Evolutionary conservation across 2,113 vertebrate genomes (phyloP).

Genomic region (Scopus umbretta): DNA sequence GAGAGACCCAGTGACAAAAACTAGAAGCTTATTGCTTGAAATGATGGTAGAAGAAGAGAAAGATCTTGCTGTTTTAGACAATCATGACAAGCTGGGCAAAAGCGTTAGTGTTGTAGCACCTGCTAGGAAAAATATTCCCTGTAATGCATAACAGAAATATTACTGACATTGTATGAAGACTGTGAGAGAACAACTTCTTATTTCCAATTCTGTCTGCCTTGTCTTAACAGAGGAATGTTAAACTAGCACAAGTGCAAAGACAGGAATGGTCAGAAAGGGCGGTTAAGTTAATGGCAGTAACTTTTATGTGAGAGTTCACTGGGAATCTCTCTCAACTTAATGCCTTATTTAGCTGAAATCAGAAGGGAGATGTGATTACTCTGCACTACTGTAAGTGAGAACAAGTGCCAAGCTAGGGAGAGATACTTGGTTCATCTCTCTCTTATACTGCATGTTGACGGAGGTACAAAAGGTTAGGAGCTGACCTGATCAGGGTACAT

Average conservation of each 20-base stretch:
- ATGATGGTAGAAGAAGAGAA: neutral
- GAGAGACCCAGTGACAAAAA: neutral
- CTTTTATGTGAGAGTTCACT: neutral
- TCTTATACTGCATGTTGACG: rapidly evolving
- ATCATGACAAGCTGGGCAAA: neutral
- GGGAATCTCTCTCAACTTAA: neutral
- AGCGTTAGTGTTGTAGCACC: neutral
- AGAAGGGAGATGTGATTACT: neutral
- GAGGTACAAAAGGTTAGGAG: neutral
- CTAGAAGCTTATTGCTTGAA: neutral
- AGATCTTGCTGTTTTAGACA: neutral
- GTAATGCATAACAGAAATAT: rapidly evolving
- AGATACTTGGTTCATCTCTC: neutral
- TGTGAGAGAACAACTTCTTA: neutral
- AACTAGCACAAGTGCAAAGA: neutral
- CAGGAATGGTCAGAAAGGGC: neutral
- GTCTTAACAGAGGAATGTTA: neutral
- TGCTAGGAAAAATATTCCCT: neutral
- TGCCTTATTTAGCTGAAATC: neutral
- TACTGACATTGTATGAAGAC: neutral
- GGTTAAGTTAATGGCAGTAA: neutral
- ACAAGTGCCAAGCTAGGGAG: neutral
- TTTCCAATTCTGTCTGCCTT: neutral
- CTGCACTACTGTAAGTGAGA: neutral
- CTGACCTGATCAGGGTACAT: neutral